Conservation (phyloP, 2,797 vertebrate species). For the Enoplosus armatus region DNA sequence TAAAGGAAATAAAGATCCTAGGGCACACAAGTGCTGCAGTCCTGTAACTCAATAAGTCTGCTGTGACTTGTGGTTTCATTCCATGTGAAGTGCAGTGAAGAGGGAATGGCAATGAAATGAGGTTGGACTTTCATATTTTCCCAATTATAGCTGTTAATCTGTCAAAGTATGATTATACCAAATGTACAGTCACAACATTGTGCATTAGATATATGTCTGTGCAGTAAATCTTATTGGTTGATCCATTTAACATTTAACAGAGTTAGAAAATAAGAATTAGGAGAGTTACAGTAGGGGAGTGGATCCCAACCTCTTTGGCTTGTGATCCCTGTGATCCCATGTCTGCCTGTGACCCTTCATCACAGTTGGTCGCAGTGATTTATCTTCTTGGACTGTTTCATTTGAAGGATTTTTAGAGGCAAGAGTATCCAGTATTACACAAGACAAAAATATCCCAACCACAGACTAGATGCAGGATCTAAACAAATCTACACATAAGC, state of each 20-base stretch:
- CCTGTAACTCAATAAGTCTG: conserved; percentile 36
- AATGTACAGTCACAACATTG: background rate
- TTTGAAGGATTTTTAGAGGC: too few relatives aligned
- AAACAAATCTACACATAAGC: background rate
- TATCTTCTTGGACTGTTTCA: too few relatives aligned
- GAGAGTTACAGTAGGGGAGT: too few relatives aligned
- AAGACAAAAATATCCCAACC: too few relatives aligned
- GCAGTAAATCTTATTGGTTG: too few relatives aligned
- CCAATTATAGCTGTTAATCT: background rate
- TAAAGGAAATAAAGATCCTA: conserved; percentile 55
- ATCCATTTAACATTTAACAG: too few relatives aligned
- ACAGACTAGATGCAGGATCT: too few relatives aligned
- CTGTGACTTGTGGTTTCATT: conserved; percentile 23
- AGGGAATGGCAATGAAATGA: conserved; percentile 12
- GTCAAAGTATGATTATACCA: background rate
- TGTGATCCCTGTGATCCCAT: too few relatives aligned
- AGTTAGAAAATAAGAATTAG: too few relatives aligned
- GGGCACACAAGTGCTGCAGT: background rate
- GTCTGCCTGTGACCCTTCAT: background rate
- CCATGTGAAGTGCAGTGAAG: background rate
- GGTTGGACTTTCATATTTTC: background rate
- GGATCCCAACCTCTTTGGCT: too few relatives aligned
- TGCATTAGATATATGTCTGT: too few relatives aligned
- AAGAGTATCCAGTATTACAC: too few relatives aligned
- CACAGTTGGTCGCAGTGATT: background rate